A percentile compares a stretch with the other conserved stretches of the same genome.
Conservation (phyloP, 2,113 vertebrate species). For the Mystacornis crossleyi region DNA sequence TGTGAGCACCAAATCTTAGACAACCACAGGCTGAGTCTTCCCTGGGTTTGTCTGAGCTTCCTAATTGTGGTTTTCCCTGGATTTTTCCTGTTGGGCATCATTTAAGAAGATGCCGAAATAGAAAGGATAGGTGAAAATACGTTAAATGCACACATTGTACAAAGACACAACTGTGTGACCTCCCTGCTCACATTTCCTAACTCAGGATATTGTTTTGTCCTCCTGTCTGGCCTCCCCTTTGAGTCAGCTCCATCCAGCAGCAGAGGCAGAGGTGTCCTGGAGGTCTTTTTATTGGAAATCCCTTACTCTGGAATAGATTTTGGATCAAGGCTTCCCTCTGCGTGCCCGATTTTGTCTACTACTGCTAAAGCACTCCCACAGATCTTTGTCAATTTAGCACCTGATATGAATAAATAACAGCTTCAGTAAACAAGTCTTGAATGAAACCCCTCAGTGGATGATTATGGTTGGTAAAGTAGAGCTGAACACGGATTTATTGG, state of each 20-base stretch:
- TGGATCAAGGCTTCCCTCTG: not conserved
- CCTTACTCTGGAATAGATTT: not conserved
- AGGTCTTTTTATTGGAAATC: not conserved
- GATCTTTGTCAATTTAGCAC: not conserved
- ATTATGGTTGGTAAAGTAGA: not conserved
- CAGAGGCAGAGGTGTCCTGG: not conserved
- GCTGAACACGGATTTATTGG: not conserved
- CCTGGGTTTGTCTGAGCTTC: not conserved
- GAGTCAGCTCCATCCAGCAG: not conserved
- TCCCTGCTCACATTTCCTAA: not conserved
- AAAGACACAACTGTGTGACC: not conserved
- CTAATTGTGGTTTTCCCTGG: not conserved
- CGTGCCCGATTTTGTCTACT: not conserved
- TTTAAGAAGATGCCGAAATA: not conserved
- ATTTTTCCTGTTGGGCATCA: not conserved
- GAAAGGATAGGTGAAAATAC: not conserved
- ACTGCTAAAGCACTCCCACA: not conserved
- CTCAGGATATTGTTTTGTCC: not conserved
- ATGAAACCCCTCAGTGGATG: not conserved
- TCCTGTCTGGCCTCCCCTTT: not conserved
- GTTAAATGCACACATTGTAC: not conserved
- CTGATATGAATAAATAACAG: not conserved
- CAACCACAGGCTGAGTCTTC: fast-evolving
- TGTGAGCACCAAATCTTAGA: not conserved
- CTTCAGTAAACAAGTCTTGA: not conserved